These are phyloP conservation scores for Phrynocephalus guinanensis DNA, from an alignment of 2,797 vertebrate genomes.

Conservation along the genomic window DNA sequence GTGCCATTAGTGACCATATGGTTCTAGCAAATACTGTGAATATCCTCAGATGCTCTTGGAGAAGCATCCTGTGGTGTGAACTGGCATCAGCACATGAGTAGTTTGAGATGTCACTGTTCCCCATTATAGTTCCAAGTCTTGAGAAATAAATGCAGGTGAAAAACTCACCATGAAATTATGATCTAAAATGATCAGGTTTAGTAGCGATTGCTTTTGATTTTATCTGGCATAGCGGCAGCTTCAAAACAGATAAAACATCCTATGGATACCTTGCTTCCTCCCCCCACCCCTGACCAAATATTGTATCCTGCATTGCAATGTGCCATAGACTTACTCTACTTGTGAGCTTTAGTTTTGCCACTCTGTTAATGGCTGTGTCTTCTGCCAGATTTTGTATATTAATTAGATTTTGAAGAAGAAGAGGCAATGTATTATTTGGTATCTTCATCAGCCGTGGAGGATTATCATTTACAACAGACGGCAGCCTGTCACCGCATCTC, in stretches of 20 bases:
- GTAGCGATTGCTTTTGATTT: not conserved
- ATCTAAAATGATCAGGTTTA: not conserved
- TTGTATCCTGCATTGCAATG: no score
- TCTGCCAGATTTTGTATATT: slow-evolving; percentile 17
- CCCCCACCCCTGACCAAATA: not conserved
- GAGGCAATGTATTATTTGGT: slow-evolving; percentile 24
- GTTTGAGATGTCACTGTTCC: not conserved
- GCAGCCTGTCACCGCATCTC: slow-evolving; percentile 11
- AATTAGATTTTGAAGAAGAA: slow-evolving; percentile 26
- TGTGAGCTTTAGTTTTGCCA: not conserved
- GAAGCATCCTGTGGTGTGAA: not conserved
- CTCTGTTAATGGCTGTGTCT: not conserved
- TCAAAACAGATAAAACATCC: not conserved
- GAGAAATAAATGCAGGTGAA: not conserved
- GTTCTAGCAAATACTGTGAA: not conserved
- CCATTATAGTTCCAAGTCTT: not conserved
- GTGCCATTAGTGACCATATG: not conserved
- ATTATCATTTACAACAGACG: slow-evolving; percentile 20
- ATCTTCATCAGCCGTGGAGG: slow-evolving; percentile 20
- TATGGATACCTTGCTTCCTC: not conserved
- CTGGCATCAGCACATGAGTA: not conserved
- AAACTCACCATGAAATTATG: not conserved
- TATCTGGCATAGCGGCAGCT: not conserved
- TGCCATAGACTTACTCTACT: not conserved
- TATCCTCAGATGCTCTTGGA: not conserved